phyloP scores from a whole-genome alignment of 37 sponge, comb jelly and placozoan genomes.

The Aphrocallistes beatrix region DNA sequence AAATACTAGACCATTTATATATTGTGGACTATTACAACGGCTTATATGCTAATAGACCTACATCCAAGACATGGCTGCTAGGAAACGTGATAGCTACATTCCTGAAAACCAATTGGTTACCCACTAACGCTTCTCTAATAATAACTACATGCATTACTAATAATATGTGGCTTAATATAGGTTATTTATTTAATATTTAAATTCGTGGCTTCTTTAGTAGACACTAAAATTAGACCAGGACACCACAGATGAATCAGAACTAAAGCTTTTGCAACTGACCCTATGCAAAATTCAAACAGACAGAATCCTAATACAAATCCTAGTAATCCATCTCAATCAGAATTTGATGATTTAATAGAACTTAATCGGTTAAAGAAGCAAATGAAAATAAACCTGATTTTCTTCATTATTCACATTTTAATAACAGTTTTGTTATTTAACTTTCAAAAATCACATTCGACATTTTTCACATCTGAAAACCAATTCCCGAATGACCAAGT shows the following conservation, averaged over 20 bases:
- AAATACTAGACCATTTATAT: not conserved
- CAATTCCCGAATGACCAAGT: not conserved
- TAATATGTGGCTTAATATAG: too few species aligned
- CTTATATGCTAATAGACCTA: not conserved
- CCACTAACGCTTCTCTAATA: not conserved
- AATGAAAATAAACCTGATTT: not conserved
- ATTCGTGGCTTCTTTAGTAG: constrained; percentile 11
- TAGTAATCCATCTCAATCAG: not conserved
- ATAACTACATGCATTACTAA: too few species aligned
- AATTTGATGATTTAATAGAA: not conserved
- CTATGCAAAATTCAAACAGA: not conserved
- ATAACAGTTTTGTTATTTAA: not conserved
- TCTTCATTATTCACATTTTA: not conserved
- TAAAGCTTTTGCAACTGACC: not conserved
- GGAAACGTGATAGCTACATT: constrained; percentile 16
- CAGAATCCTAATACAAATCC: not conserved
- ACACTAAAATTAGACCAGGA: not conserved
- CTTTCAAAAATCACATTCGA: not conserved
- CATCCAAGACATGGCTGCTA: not conserved
- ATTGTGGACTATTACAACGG: too few species aligned
- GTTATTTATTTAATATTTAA: not conserved
- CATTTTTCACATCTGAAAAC: not conserved
- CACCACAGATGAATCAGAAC: not conserved
- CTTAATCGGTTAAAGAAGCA: not conserved
- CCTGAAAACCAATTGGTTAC: not conserved